A percentile compares a stretch with the other conserved stretches of the same genome.
These are phyloP conservation scores for Chaetodon trifasciatus DNA, from an alignment of 2,797 vertebrate species.

Conservation along the genomic window DNA sequence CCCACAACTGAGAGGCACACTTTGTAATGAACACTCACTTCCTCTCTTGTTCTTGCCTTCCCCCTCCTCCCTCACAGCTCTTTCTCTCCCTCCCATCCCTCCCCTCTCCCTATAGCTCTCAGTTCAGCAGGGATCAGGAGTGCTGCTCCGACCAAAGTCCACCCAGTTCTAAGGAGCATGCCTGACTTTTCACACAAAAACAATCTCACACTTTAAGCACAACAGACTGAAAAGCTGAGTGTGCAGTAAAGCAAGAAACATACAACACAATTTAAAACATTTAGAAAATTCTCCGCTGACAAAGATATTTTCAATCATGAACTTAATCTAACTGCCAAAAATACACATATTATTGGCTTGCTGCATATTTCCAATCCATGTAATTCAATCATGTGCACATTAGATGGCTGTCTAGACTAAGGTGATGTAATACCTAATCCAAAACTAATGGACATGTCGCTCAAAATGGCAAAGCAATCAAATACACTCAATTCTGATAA, in stretches of 20 bases:
- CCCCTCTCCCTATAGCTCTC: conserved; percentile 73
- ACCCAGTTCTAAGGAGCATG: conserved; percentile 75
- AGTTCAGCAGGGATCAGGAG: conserved; percentile 86
- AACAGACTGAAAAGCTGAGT: conserved; percentile 5
- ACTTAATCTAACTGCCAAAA: conserved; percentile 7
- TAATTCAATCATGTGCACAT: conserved; percentile 27
- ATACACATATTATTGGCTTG: not conserved
- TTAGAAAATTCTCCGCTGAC: not conserved
- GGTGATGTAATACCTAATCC: conserved; percentile 48
- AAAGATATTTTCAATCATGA: not conserved
- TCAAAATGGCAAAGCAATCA: conserved; percentile 27
- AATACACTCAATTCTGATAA: conserved; percentile 9
- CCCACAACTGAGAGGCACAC: conserved; percentile 80
- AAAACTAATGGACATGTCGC: conserved; percentile 24
- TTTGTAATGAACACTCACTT: conserved; percentile 82
- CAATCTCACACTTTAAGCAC: not conserved
- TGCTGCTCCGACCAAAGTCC: conserved; percentile 88
- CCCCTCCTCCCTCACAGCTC: conserved; percentile 45
- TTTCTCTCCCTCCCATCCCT: conserved; percentile 21
- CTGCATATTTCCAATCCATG: conserved; percentile 7
- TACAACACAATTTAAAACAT: not conserved
- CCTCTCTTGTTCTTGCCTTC: conserved; percentile 76
- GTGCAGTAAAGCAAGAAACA: not conserved
- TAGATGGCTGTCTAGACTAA: conserved; percentile 28
- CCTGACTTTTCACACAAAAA: conserved; percentile 75